phyloP scores from a whole-genome alignment of 2,888 invertebrate species.

The Dolichopus griseipennis region DNA sequence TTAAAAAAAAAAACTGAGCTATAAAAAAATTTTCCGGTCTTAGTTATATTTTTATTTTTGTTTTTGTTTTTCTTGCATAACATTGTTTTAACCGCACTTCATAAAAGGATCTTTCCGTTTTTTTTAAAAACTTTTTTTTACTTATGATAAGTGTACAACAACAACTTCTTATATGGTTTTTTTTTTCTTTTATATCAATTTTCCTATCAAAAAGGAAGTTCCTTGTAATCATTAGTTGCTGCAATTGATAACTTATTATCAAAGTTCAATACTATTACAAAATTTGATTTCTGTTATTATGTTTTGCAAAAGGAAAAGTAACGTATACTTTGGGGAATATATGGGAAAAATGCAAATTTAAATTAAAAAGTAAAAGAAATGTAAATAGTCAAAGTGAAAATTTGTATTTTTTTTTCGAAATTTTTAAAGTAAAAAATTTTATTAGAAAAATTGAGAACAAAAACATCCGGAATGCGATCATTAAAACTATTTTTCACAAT shows the following conservation, averaged over 20 bases:
- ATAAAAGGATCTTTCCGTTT: not conserved
- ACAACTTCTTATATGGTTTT: not conserved
- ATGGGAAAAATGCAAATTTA: no score
- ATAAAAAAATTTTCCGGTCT: not conserved
- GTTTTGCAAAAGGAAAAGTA: not conserved
- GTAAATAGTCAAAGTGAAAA: no score
- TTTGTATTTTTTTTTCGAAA: no score
- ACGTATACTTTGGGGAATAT: no score
- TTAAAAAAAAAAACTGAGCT: not conserved
- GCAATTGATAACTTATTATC: not conserved
- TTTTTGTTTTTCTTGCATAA: not conserved
- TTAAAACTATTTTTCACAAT: no score
- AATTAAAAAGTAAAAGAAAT: no score
- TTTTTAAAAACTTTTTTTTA: not conserved
- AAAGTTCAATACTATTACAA: not conserved
- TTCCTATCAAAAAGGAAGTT: not conserved
- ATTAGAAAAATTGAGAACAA: not conserved
- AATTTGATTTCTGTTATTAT: not conserved
- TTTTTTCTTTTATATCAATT: not conserved
- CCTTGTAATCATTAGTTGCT: not conserved
- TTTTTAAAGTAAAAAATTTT: no score
- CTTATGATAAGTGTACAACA: not conserved
- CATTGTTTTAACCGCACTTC: not conserved
- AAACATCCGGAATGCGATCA: not conserved
- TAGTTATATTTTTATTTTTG: not conserved